Base-by-base conservation (phyloP, 2,113 vertebrate genomes). In the Brachypodius melanocephalos region DNA sequence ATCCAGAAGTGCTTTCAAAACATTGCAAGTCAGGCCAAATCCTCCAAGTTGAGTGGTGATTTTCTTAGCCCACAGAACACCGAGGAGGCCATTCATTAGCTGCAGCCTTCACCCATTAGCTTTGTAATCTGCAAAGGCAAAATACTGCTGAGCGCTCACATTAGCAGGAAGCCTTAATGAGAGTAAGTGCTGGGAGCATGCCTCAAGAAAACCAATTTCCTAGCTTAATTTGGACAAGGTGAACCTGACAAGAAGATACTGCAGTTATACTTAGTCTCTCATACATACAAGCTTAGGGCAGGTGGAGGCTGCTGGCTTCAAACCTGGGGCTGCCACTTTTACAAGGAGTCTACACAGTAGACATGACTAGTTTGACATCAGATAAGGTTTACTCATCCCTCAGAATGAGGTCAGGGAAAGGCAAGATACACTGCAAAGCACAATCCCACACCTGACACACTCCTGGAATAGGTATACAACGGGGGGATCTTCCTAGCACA, bases 91-190 rank as follows among this genome's bases (percentile, higher is more conserved):
- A 31, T 82, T 92, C 32, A 46, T 76, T 85, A 94, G 66, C 36
- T 58, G 69, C 63, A 82, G 69, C 77, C 32, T 83, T 84, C 59
- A 54, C 49, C 65, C 52, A 75, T 87, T 72, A 93, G 57, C 76
- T 90, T 62, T 66, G 49, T 58, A 75, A 94, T 87, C 62, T 58
- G 46, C 84, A 79, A 86, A 76, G 79, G 69, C 62, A 75, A 92
- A 93, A 95, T 66, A 85, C 66, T 92, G 90, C 92, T 89, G 84
- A 96, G 87, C 10, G 3, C 45, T 96, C 86, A 69, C 9, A 69
- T 93, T 82, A 92, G 61, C 58, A 88, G 73, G 68, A 90, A 90
- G 57, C 58, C 86, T 92, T 94, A 96, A 95, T 89, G 77, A 96
- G 69, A 90, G 90, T 42, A 93, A 96, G 66, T 15, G 52, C 66